Base-by-base conservation (phyloP, 2,797 vertebrate species). In the Amazona ochrocephala region DNA sequence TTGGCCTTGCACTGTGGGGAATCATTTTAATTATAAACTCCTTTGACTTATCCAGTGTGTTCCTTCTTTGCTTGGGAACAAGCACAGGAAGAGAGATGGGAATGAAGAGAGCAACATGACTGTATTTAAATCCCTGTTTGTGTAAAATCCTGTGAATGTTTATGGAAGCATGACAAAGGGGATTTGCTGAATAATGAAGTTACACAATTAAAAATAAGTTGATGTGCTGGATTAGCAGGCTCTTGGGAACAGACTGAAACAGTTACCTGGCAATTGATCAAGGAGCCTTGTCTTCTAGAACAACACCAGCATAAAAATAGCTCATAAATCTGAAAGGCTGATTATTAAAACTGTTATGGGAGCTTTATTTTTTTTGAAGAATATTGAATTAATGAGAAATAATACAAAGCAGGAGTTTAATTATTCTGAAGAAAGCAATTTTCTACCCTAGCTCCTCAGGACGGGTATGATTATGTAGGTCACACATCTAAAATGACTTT, bases 151-250 rank as follows among this genome's bases (percentile, higher is more conserved):
- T 62, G 42, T 50, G 90, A 77, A 86, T 64, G 67, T 67, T 88
- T 93, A 71, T 6, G 1, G 67, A 94, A 92, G 61, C 87, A 84
- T 56, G 42, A 91, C 79, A 93, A 95, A 96, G 66, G 66, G 68
- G 37, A 94, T 86, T 96, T 96, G 96, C 65, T 86, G 72, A 94
- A 93, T 95, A 97, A 94, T 91, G 51, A 93, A 93, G 84, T 95
- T 89, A 94, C 93, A 96, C 84, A 93, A 96, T 97, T 96, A 96
- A 97, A 97, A 97, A 93, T 80, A 95, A 97, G 87, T 95, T 79
- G 91, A 94, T 84, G 58, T 88, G 41, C 50, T 95, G 78, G 76
- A 96, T 96, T 97, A 94, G 87, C 15, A 42, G 48, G n/a, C 30
- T 91, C 48, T 87, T 95, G 71, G 93, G 83, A 95, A 86, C 91